Evolutionary conservation across 2,113 vertebrate genomes (phyloP).

Genomic region (Lates calcarifer): DNA sequence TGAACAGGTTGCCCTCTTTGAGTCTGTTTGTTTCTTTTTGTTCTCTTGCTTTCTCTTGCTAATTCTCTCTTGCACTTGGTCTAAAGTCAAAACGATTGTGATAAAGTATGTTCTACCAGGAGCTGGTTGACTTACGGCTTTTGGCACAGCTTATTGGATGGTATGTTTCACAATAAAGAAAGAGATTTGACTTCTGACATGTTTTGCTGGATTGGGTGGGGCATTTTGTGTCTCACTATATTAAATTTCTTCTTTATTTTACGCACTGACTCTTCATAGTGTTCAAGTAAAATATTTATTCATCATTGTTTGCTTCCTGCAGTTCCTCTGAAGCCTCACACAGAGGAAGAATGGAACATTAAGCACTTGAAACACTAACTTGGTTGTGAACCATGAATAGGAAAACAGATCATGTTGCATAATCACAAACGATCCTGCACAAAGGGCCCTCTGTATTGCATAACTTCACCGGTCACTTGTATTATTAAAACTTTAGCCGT

Average conservation of each 20-base stretch:
- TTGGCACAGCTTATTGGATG: conserved; percentile 68
- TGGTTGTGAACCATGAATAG: conserved; percentile 53
- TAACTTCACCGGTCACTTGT: conserved; percentile 60
- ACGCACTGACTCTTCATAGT: background rate
- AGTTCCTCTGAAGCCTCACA: conserved; percentile 12
- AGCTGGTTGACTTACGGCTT: conserved; percentile 53
- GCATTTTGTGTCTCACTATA: background rate
- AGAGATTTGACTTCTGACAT: conserved; percentile 67
- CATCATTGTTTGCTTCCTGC: conserved; percentile 9
- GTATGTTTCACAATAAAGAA: conserved; percentile 80
- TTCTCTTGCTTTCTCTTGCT: conserved; percentile 49
- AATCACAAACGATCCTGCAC: conserved; percentile 70
- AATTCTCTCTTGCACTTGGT: conserved; percentile 69
- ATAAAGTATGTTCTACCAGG: conserved; percentile 56
- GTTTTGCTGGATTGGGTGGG: conserved; percentile 18
- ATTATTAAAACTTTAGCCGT: conserved; percentile 63
- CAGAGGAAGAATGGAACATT: conserved; percentile 32
- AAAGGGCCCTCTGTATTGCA: conserved; percentile 71
- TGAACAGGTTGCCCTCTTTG: conserved; percentile 39
- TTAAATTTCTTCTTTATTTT: background rate
- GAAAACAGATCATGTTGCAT: conserved; percentile 72
- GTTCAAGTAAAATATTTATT: background rate
- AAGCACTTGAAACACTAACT: conserved; percentile 61
- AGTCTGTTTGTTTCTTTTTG: conserved; percentile 38
- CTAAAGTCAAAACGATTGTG: conserved; percentile 69